Percentiles rank a stretch among this genome's conserved stretches.
Conservation (phyloP, 1,140 invertebrate genomes). For the Parasteatoda tepidariorum region DNA sequence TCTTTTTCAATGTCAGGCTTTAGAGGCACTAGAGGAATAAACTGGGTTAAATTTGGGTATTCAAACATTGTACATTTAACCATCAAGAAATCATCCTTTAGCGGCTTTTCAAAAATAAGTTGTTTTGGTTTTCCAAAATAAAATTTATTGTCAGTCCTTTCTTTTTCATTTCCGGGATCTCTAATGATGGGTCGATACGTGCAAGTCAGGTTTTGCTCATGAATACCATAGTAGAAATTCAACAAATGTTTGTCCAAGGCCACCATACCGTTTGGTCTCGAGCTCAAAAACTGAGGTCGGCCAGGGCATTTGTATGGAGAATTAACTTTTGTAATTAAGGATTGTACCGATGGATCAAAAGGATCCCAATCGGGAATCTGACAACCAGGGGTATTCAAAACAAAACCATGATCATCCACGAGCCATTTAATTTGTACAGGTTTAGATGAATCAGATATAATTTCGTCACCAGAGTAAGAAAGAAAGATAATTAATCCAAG, state of each 20-base stretch:
- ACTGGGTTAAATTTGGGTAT: constrained; percentile 36
- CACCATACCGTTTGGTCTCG: constrained; percentile 30
- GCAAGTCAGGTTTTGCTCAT: constrained; percentile 38
- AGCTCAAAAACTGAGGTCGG: constrained; percentile 13
- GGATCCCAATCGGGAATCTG: constrained; percentile 82
- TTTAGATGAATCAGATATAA: constrained; percentile 22
- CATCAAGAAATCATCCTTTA: constrained; percentile 52
- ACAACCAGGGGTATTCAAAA: constrained; percentile 81
- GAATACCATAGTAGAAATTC: constrained; percentile 45
- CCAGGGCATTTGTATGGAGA: constrained; percentile 48
- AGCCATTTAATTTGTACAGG: constrained; percentile 30
- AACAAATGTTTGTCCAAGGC: constrained; percentile 38
- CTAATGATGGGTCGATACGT: constrained; percentile 49
- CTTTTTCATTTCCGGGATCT: constrained; percentile 33
- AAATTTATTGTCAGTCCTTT: constrained; percentile 52
- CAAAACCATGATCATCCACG: constrained; percentile 57
- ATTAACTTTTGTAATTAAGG: constrained; percentile 65
- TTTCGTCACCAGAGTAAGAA: constrained; percentile 52
- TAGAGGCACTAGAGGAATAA: constrained; percentile 51
- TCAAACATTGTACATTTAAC: constrained; percentile 43
- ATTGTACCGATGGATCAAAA: constrained; percentile 75
- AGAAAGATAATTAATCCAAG: constrained; percentile 31
- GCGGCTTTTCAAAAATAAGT: constrained; percentile 20
- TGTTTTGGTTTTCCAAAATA: constrained; percentile 13
- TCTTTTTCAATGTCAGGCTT: constrained; percentile 44